A percentile compares a stretch with the other conserved stretches of the same genome.
Evolutionary conservation across 2,797 vertebrate genomes (phyloP).

Genomic region (Anguilla obscura): DNA sequence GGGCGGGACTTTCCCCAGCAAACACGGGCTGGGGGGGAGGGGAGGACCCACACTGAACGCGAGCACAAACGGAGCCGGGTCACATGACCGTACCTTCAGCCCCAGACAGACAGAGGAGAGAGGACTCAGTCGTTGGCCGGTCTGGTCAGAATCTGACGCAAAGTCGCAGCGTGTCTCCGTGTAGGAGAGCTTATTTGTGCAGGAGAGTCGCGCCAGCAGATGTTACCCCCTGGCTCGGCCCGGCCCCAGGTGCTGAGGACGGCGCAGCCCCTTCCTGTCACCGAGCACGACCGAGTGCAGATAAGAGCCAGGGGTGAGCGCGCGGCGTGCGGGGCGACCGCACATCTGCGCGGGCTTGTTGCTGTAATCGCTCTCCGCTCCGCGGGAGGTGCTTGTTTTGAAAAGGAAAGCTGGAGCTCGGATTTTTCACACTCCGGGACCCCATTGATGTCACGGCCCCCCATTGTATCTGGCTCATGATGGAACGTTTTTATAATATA

Average conservation of each 20-base stretch:
- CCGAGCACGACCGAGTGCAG: not conserved
- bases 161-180: not conserved
- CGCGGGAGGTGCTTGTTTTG: not conserved
- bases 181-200: not conserved
- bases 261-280: not conserved
- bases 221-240: not conserved
- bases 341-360: not conserved
- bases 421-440: not conserved
- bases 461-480: not conserved
- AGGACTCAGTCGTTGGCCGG: not conserved
- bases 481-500: not conserved
- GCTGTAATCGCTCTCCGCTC: not conserved
- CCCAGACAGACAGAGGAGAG: not conserved
- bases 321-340: not conserved
- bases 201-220: not conserved
- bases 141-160: not conserved
- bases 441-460: not conserved
- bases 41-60: not conserved
- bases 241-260: not conserved
- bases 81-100: not conserved
- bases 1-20: slow-evolving; percentile 5
- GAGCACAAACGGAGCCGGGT: not conserved
- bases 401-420: not conserved
- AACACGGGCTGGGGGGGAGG: not conserved
- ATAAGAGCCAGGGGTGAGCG: not conserved